These are phyloP conservation scores for Zaprionus camerounensis DNA, from an alignment of 1,140 invertebrate genomes.

Conservation along the genomic window DNA sequence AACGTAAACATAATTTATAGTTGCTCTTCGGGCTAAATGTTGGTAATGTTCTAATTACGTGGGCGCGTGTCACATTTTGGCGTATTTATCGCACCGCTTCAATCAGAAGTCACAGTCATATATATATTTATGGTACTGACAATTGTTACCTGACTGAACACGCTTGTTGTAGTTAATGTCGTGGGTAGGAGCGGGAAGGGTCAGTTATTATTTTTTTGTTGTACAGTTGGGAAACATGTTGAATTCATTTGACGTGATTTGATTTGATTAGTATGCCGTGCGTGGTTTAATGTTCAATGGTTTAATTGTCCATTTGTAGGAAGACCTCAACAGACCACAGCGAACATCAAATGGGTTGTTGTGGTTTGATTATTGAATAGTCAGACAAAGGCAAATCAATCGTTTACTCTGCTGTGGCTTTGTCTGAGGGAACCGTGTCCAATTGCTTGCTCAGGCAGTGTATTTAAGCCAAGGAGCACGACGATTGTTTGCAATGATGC, in stretches of 20 bases:
- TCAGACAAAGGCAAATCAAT: conserved; percentile 30
- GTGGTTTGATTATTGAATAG: conserved; percentile 30
- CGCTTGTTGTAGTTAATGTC: conserved; percentile 23
- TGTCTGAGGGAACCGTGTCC: neutral
- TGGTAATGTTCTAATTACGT: conserved; percentile 81
- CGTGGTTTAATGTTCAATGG: conserved; percentile 55
- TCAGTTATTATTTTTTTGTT: conserved; percentile 42
- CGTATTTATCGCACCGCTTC: conserved; percentile 56
- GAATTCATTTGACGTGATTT: conserved; percentile 56
- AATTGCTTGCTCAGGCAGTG: conserved; percentile 5
- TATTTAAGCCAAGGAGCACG: neutral
- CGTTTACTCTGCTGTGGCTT: conserved; percentile 2
- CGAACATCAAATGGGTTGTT: conserved; percentile 31
- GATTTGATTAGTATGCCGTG: conserved; percentile 67
- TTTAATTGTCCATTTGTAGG: neutral
- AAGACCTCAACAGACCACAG: conserved; percentile 9
- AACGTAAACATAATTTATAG: conserved; percentile 54
- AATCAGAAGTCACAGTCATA: conserved; percentile 49
- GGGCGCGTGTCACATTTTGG: conserved; percentile 72
- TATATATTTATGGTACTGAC: conserved; percentile 54
- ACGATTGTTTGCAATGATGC: neutral
- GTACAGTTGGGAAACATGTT: conserved; percentile 59
- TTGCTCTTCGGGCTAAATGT: conserved; percentile 61
- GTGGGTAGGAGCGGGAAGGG: neutral
- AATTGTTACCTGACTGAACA: conserved; percentile 35